phyloP scores from a whole-genome alignment of 2,888 invertebrate genomes.

The Syrphus vitripennis region DNA sequence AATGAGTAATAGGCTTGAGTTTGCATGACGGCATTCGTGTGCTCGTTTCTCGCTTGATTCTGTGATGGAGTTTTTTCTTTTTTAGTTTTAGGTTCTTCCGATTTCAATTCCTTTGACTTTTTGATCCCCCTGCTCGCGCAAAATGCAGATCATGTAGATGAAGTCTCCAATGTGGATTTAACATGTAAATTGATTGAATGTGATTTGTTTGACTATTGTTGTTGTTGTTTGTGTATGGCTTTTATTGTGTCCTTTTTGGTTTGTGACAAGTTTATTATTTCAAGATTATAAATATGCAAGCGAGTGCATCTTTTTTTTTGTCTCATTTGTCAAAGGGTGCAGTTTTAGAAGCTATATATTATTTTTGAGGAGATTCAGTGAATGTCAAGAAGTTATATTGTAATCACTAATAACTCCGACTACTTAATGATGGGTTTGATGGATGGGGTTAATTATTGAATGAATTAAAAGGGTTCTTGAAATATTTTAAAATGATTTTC shows the following conservation, averaged over 20 bases:
- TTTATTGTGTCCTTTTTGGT: not conserved
- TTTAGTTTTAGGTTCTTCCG: not conserved
- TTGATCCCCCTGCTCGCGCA: not conserved
- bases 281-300: not conserved
- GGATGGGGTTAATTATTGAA: not conserved
- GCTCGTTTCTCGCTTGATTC: slow-evolving; percentile 16
- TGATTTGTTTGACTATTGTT: slow-evolving; percentile 44
- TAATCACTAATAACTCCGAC: too few relatives aligned
- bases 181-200: slow-evolving; percentile 65
- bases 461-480: too few relatives aligned
- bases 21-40: slow-evolving; percentile 55
- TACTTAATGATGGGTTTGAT: not conserved
- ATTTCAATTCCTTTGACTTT: not conserved
- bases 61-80: not conserved
- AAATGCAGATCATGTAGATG: slow-evolving; percentile 38
- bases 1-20: slow-evolving; percentile 69
- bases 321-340: slow-evolving; percentile 17
- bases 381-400: not conserved
- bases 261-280: slow-evolving; percentile 55
- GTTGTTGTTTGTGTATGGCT: not conserved
- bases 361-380: not conserved
- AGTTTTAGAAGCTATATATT: not conserved
- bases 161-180: slow-evolving; percentile 28
- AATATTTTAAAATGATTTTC: too few relatives aligned
- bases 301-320: not conserved